A percentile compares a stretch with the other conserved stretches of the same genome.
Evolutionary conservation across 1,140 invertebrate genomes (phyloP).

Genomic region (Zaprionus africanus): DNA sequence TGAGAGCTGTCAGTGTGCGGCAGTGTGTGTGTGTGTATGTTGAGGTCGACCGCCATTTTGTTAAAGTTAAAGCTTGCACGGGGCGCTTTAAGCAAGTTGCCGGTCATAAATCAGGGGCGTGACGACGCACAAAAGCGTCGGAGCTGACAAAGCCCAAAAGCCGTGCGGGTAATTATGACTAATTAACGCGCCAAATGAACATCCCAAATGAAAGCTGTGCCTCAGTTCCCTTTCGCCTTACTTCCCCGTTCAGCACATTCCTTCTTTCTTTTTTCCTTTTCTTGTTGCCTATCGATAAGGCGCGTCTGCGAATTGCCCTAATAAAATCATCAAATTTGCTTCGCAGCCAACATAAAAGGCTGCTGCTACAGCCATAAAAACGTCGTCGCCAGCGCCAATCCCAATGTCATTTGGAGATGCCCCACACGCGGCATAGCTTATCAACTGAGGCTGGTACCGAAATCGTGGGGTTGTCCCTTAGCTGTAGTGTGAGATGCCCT

Average conservation of each 20-base stretch:
- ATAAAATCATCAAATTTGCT: conserved; percentile 81
- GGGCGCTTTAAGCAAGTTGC: conserved; percentile 62
- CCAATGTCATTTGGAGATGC: conserved; percentile 54
- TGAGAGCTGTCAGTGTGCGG: conserved; percentile 62
- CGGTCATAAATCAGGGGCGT: conserved; percentile 76
- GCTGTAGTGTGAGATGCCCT: not conserved
- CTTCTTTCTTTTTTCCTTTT: not conserved
- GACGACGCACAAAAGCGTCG: conserved; percentile 76
- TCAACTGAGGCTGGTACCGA: conserved; percentile 31
- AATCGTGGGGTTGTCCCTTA: too few relatives aligned
- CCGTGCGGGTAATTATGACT: conserved; percentile 79
- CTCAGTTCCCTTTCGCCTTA: not conserved
- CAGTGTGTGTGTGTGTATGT: conserved; percentile 13
- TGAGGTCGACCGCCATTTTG: conserved; percentile 51
- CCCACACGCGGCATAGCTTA: conserved; percentile 27
- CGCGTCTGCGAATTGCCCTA: conserved; percentile 53
- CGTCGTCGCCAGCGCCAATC: conserved; percentile 52
- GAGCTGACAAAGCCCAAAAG: conserved; percentile 76
- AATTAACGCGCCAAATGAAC: conserved; percentile 68
- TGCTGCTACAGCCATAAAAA: conserved; percentile 63
- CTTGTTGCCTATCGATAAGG: conserved; percentile 49
- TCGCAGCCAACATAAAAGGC: conserved; percentile 49
- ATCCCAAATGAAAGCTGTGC: conserved; percentile 4
- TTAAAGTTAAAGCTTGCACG: conserved; percentile 66
- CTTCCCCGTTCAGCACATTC: not conserved